Base-by-base conservation (phyloP, 2,113 vertebrate species). In the Labeo catla region DNA sequence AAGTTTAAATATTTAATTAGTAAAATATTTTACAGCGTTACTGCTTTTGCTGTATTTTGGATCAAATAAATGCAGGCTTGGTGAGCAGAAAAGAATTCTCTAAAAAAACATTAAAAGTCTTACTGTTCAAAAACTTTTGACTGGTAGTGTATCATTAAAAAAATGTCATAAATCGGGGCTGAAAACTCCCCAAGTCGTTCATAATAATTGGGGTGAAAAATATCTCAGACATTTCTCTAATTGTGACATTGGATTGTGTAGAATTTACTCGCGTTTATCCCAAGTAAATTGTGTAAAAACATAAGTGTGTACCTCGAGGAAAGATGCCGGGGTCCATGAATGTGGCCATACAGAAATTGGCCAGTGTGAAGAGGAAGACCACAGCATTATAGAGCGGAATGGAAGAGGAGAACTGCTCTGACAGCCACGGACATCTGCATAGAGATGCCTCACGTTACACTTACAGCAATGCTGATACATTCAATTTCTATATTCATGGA, bases 281-380 rank as follows among this genome's bases (percentile, higher is more conserved):
- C 43, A 45, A 6, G 28, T 54, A 57, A 81, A 65, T 8, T 21
- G 63, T 52, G 68, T 8, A 87, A n/a, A 83, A 63, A 80, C 12
- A 39, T 0, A 49, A 57, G 84, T 54, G 28, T 7, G 94, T 93
- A 99, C 98, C 98, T 97, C 98, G 95, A 0, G 98, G 98, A 90
- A 99, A 99, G 91, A 99, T 94, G 86, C 98, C 98, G 0, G 98
- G 98, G 93, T 99, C 98, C 98, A 99, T 99, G 93, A 99, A 99
- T 39, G 98, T 99, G 90, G 98, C 97, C 98, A 99, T 99, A 90
- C 96, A 98, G 94, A 99, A 99, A 94, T 99, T 99, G 93, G 98
- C 97, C 91, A 99, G 94, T 72, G 99, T 98, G 61, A 98, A 99
- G 89, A 99, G 96, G 93, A 99, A 99, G 92, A 99, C 94, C 61